Conservation (phyloP, 2,797 vertebrate species). For the Podarcis lilfordi region DNA sequence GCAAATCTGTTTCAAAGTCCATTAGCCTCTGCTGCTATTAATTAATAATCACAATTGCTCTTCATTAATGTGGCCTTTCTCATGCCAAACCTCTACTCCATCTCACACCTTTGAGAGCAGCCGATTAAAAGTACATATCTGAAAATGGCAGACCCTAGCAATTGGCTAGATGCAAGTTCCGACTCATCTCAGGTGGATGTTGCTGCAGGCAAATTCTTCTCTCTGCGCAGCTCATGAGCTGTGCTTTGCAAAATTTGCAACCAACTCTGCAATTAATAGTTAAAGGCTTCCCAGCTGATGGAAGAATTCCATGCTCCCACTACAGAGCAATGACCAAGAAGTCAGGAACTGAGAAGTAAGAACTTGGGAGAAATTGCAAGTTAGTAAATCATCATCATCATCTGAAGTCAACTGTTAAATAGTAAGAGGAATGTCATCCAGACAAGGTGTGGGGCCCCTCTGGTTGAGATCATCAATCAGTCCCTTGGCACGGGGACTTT, state of each 20-base stretch:
- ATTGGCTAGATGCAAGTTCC: background rate
- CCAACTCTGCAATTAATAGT: background rate
- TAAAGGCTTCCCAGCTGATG: background rate
- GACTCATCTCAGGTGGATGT: background rate
- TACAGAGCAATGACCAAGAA: background rate
- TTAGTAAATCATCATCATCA: background rate
- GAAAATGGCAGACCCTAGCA: background rate
- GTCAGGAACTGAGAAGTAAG: no score
- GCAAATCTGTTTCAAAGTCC: conserved; percentile 78
- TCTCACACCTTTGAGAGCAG: conserved; percentile 16
- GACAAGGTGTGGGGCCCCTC: no score
- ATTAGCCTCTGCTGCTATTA: conserved; percentile 67
- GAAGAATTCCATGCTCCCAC: background rate
- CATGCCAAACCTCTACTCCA: background rate
- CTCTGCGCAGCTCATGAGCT: background rate
- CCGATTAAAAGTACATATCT: background rate
- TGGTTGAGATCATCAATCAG: no score
- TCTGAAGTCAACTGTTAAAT: background rate
- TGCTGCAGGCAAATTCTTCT: background rate
- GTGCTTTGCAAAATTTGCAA: background rate
- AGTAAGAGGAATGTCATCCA: no score
- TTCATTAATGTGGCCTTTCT: conserved; percentile 58
- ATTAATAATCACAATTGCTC: conserved; percentile 67
- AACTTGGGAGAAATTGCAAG: no score
- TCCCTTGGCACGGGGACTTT: no score